Base-by-base conservation (phyloP, 2,888 invertebrate species). In the Synanthedon vespiformis region DNA sequence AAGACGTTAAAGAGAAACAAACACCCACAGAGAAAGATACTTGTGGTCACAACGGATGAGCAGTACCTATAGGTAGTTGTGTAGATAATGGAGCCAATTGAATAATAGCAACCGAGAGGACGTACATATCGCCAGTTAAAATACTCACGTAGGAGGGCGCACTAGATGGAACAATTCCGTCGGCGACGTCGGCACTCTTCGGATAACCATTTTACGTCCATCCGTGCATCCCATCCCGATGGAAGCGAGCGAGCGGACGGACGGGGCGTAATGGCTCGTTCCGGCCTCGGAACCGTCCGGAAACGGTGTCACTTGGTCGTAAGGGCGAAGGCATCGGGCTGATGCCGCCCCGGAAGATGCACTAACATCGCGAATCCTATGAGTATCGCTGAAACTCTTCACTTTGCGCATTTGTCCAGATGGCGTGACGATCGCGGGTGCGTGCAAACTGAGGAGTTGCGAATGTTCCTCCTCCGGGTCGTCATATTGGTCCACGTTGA, bases 191-290 rank as follows among this genome's bases (percentile, higher is more conserved):
- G 95, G 95, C 62, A 95, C 94, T 70, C 94, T 89, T 66, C 93
- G 88, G 65, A 95, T 94, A 65, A 94, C 94, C 89, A 95, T 90
- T 85, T 93, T 94, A 64, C 93, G 90, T 50, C 95, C 95, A 80
- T 95, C 95, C 48, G 95, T 95, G 58, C 95, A 95, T 40, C 95
- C 95, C 91, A 95, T 93, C 51, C 95, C 95, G 62, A 95, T 94
- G 51, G 95, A 94, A 54, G 94, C 94, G 64, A 94, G 89, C 50
- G 94, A 94, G 58, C 93, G 89, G 58, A 94, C 90, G 40, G 94
- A 94, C 40, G 92, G 91, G 50, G 92, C 92, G 83, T 94, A 94
- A 58, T 89, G 87, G 64, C 89, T 90, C 48, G 84, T 82, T 59
- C 89, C 89, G 58, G 85, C 87, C 60, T 93, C 93, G 53, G 90